These are phyloP conservation scores for Psephotus haematonotus DNA, from an alignment of 2,113 vertebrate genomes.

Conservation along the genomic window DNA sequence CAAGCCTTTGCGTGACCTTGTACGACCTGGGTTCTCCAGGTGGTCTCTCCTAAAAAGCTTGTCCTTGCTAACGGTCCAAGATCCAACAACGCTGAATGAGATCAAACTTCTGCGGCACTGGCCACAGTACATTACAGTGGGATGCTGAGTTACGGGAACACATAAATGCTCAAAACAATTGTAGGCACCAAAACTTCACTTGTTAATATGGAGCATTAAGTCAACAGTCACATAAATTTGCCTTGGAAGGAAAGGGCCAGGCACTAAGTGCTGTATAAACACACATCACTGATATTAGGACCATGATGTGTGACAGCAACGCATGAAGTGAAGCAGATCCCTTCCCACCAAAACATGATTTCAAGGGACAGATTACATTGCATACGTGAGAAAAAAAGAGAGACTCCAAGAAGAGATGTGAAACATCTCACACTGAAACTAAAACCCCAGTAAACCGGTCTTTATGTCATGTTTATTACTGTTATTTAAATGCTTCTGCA, in stretches of 20 bases:
- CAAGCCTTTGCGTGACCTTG: neutral
- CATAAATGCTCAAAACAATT: neutral
- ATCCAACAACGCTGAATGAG: neutral
- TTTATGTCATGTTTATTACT: slow-evolving; percentile 38
- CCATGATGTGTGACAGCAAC: fast-evolving
- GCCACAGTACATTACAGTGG: neutral
- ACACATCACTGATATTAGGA: neutral
- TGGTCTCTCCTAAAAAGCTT: neutral
- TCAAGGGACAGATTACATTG: neutral
- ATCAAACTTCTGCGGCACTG: neutral
- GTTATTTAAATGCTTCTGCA: slow-evolving; percentile 44
- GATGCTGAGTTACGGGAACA: neutral
- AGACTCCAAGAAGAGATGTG: neutral
- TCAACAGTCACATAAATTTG: neutral
- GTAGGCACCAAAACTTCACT: neutral
- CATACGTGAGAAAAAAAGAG: neutral
- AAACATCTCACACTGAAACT: neutral
- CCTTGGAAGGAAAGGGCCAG: neutral
- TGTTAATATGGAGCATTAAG: neutral
- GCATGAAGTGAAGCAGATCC: neutral
- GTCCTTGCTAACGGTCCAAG: neutral
- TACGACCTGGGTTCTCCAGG: neutral
- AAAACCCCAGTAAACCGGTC: neutral
- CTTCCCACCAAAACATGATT: neutral
- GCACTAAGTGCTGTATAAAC: neutral